phyloP scores from a whole-genome alignment of 2,888 invertebrate species.

The Drosophila neonasuta region DNA sequence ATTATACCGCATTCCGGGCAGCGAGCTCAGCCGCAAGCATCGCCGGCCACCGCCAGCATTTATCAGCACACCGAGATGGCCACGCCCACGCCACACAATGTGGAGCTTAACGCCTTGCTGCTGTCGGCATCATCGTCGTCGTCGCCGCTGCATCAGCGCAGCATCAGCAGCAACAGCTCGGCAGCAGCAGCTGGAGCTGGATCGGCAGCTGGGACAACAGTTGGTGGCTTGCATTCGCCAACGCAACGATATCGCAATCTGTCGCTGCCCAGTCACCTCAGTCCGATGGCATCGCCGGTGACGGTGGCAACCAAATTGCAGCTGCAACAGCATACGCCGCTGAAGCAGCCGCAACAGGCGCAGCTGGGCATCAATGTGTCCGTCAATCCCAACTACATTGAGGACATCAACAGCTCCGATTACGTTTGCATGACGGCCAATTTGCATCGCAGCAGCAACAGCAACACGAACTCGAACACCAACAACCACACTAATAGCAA shows the following conservation, averaged over 20 bases:
- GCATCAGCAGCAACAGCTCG: constrained; percentile 78
- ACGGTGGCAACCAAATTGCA: constrained; percentile 50
- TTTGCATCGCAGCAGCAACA: constrained; percentile 77
- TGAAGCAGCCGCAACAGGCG: constrained; percentile 65
- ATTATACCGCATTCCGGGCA: constrained; percentile 84
- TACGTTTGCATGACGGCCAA: constrained; percentile 94
- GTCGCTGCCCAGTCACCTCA: constrained; percentile 79
- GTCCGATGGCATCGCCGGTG: constrained; percentile 57
- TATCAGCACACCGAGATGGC: constrained; percentile 80
- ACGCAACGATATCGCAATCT: constrained; percentile 81
- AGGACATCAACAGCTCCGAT: constrained; percentile 90
- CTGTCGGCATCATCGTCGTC: constrained; percentile 78
- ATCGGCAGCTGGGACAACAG: constrained; percentile 3
- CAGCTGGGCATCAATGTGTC: constrained; percentile 79
- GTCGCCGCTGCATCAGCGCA: constrained; percentile 80
- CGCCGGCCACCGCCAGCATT: constrained; percentile 80
- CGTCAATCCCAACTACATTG: constrained; percentile 83
- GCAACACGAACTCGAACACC: constrained; percentile 2
- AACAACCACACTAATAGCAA: constrained; percentile 14
- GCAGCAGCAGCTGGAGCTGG: constrained; percentile 26
- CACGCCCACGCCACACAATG: constrained; percentile 46
- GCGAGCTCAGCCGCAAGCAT: constrained; percentile 82
- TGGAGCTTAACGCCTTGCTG: constrained; percentile 68
- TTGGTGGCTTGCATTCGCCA: constrained; percentile 43
- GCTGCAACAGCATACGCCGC: constrained; percentile 78